Evolutionary conservation across 2,113 vertebrate species (phyloP).

Genomic region (Naja naja): DNA sequence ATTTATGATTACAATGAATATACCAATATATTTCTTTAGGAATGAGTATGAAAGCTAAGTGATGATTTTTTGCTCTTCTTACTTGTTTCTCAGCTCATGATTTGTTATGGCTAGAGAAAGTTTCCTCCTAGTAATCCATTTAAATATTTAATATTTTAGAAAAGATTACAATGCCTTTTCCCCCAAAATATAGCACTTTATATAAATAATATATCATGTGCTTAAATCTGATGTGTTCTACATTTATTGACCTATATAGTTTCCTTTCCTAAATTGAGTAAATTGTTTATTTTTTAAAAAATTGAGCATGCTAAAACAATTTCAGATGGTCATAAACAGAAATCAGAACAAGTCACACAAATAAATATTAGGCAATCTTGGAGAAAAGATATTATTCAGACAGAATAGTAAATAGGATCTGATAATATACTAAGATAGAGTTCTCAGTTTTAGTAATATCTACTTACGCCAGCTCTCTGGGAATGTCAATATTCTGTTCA

Average conservation of each 20-base stretch:
- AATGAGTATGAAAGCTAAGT: not conserved
- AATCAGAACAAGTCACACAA: not conserved
- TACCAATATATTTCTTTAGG: not conserved
- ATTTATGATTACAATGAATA: not conserved
- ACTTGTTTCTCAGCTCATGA: not conserved
- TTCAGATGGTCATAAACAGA: not conserved
- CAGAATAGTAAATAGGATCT: not conserved
- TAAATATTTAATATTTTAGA: not conserved
- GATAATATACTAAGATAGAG: fast-evolving
- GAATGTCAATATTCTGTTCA: not conserved
- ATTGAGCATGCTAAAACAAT: not conserved
- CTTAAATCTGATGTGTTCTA: not conserved
- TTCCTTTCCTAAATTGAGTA: constrained; percentile 1
- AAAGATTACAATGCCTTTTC: not conserved
- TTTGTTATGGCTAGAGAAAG: not conserved
- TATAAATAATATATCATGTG: constrained; percentile 22
- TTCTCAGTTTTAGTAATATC: not conserved
- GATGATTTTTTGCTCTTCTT: constrained; percentile 6
- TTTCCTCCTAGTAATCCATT: constrained; percentile 24
- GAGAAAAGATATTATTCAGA: not conserved
- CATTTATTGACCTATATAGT: not conserved
- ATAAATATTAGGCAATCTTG: not conserved
- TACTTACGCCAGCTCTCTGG: fast-evolving
- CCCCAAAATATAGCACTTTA: not conserved
- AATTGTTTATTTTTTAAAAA: not conserved